Percentiles rank a stretch among this genome's conserved stretches.
Evolutionary conservation across 1,140 invertebrate species (phyloP).

Genomic region (Bombus superbus): DNA sequence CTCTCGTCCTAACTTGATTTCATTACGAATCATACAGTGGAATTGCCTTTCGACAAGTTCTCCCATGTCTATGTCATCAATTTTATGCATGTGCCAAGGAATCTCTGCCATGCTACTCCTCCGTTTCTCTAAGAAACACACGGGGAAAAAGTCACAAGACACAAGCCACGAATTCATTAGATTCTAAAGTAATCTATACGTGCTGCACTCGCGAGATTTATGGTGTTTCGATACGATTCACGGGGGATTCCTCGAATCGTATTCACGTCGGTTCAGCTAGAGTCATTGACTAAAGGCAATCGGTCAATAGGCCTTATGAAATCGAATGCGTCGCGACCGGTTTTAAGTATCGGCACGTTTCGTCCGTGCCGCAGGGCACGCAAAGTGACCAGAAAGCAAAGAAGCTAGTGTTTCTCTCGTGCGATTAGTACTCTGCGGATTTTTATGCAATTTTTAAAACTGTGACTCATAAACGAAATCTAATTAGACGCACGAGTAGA

Average conservation of each 20-base stretch:
- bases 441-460: too few species aligned
- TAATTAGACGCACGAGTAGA: too few species aligned
- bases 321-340: constrained; percentile 24
- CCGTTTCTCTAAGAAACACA: not conserved
- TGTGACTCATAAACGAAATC: too few species aligned
- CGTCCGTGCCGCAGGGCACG: not conserved
- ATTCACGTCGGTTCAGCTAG: not conserved
- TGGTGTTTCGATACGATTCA: not conserved
- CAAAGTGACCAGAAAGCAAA: constrained; percentile 19
- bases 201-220: not conserved
- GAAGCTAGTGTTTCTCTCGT: not conserved
- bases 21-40: not conserved
- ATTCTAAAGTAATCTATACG: not conserved
- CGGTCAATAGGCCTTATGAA: constrained; percentile 41
- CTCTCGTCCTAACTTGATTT: not conserved
- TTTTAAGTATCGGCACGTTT: constrained; percentile 21
- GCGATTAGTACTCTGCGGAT: not conserved
- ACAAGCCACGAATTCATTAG: constrained; percentile 1
- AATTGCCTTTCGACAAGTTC: not conserved
- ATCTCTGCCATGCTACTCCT: not conserved
- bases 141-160: not conserved
- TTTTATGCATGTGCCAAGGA: not conserved
- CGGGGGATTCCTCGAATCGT: constrained; percentile 11
- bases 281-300: constrained; percentile 40
- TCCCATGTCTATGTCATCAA: too few species aligned